phyloP scores from a whole-genome alignment of 2,888 invertebrate species.

The Tridacna crocea region DNA sequence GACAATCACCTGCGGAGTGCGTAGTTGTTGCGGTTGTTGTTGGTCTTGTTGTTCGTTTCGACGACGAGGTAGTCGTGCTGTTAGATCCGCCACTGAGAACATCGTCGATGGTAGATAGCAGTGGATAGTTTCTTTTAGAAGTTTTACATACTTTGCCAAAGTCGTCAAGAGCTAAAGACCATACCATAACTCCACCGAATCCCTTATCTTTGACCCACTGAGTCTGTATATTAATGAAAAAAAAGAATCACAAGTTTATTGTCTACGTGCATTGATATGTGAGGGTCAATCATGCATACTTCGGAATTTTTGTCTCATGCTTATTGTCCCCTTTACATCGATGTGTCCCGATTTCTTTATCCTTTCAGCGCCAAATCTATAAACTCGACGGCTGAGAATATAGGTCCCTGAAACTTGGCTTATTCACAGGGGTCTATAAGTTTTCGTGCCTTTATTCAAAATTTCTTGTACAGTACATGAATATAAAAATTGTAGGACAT shows the following conservation, averaged over 20 bases:
- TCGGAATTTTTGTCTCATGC: background rate
- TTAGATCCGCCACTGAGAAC: constrained; percentile 19
- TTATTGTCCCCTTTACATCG: too few species aligned
- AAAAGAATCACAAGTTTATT: background rate
- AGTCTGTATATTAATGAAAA: constrained; percentile 35
- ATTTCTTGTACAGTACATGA: too few species aligned
- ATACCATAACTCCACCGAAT: constrained; percentile 68
- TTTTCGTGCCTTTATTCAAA: too few species aligned
- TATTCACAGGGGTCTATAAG: too few species aligned
- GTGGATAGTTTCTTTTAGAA: constrained; percentile 48
- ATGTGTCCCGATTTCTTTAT: too few species aligned
- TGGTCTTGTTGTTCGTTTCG: background rate
- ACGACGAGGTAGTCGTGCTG: background rate
- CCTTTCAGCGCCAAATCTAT: too few species aligned
- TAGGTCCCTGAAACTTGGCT: too few species aligned
- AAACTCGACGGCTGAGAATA: too few species aligned
- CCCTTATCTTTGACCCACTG: constrained; percentile 55
- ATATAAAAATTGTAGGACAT: too few species aligned
- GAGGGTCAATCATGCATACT: background rate
- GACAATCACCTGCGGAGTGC: too few species aligned
- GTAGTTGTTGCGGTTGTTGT: background rate
- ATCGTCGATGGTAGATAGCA: constrained; percentile 43
- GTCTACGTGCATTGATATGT: too few species aligned
- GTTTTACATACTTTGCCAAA: constrained; percentile 56
- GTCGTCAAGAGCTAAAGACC: constrained; percentile 64